A percentile compares a stretch with the other conserved stretches of the same genome.
Conservation (phyloP, 1,140 invertebrate genomes). For the Lethocerus indicus region DNA sequence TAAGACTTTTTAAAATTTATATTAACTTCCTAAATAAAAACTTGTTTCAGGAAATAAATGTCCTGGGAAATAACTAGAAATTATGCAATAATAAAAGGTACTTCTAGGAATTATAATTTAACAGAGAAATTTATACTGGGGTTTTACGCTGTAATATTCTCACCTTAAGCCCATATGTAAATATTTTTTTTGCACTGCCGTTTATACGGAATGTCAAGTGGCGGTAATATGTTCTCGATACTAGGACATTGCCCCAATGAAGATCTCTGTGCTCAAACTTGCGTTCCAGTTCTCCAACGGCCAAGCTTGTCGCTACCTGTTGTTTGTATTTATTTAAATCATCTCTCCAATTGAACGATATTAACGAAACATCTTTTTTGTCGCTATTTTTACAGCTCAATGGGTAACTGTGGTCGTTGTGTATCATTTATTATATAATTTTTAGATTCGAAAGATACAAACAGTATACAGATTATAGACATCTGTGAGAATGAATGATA, state of each 20-base stretch:
- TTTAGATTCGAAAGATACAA: not conserved
- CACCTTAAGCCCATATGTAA: constrained; percentile 1
- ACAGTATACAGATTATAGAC: constrained; percentile 13
- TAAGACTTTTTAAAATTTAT: too few relatives aligned
- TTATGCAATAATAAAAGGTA: too few relatives aligned
- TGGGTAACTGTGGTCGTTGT: too few relatives aligned
- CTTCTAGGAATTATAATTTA: too few relatives aligned
- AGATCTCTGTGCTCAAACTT: constrained; percentile 85
- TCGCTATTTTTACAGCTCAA: too few relatives aligned
- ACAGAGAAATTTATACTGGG: too few relatives aligned
- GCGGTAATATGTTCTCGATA: constrained; percentile 1
- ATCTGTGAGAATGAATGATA: too few relatives aligned
- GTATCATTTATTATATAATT: not conserved
- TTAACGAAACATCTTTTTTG: not conserved
- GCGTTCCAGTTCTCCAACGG: constrained; percentile 60
- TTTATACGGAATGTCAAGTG: not conserved
- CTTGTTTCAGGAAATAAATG: too few relatives aligned
- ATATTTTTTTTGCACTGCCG: not conserved
- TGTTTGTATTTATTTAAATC: not conserved
- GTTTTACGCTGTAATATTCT: too few relatives aligned
- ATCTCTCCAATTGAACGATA: not conserved
- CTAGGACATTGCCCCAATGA: constrained; percentile 8
- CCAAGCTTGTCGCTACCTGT: constrained; percentile 53
- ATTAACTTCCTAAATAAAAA: too few relatives aligned
- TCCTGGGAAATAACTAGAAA: too few relatives aligned